phyloP scores from a whole-genome alignment of 1,140 invertebrate species.

The Ceratina japonica region DNA sequence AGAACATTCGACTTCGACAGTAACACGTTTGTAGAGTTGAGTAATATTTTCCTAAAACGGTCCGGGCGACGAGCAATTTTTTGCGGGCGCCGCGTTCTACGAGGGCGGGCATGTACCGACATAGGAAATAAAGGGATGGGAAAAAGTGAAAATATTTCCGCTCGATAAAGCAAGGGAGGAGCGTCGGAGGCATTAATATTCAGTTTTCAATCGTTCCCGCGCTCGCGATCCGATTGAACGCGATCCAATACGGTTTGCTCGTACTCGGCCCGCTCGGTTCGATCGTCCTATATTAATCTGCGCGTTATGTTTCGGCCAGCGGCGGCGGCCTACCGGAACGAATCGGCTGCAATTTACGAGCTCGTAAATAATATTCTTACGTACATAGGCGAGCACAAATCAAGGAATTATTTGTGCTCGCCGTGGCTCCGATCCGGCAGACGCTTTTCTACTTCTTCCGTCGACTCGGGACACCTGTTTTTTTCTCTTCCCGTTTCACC shows the following conservation, averaged over 20 bases:
- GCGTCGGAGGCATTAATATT: conserved; percentile 34
- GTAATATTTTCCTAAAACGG: no score
- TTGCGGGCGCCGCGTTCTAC: no score
- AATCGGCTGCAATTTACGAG: conserved; percentile 39
- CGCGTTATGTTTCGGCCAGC: conserved; percentile 12
- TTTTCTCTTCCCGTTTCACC: no score
- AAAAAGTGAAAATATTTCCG: background rate
- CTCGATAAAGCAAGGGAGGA: background rate
- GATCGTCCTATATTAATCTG: conserved; percentile 43
- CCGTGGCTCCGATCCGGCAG: background rate
- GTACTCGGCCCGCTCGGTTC: background rate
- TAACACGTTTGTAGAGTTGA: no score
- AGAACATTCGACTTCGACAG: no score
- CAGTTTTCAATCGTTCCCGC: conserved; percentile 25
- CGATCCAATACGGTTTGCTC: conserved; percentile 43
- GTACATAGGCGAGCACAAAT: conserved; percentile 20
- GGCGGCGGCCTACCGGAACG: conserved; percentile 6
- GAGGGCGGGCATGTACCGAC: background rate
- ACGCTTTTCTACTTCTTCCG: background rate
- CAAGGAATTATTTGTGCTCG: conserved; percentile 45
- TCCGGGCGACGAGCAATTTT: no score
- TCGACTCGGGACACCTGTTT: conserved; percentile 5
- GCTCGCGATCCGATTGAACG: conserved; percentile 9
- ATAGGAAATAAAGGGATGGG: background rate
- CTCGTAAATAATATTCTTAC: conserved; percentile 48